Conservation (phyloP, 2,888 invertebrate species). For the Meteorus cinctellus region DNA sequence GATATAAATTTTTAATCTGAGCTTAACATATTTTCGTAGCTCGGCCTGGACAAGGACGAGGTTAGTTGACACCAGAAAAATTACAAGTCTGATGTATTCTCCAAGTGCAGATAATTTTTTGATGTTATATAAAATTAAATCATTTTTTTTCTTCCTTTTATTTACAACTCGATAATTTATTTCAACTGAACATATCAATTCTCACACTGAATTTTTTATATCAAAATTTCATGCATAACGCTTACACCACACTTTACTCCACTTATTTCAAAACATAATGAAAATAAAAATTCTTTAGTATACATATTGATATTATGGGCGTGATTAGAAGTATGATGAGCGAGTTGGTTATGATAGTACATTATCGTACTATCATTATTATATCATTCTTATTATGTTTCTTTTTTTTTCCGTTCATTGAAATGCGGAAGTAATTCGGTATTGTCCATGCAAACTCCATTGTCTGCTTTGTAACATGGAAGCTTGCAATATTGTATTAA, state of each 20-base stretch:
- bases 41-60: constrained; percentile 95
- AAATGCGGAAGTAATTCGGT: background rate
- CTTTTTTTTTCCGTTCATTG: background rate
- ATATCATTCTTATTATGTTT: background rate
- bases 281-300: background rate
- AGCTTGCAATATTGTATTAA: background rate
- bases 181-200: constrained; percentile 44
- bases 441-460: background rate
- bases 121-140: constrained; percentile 28
- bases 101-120: constrained; percentile 47
- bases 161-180: background rate
- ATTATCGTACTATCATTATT: background rate
- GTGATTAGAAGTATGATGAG: background rate
- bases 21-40: constrained; percentile 81
- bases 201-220: constrained; percentile 71
- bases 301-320: constrained; percentile 2
- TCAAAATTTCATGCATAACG: constrained; percentile 28
- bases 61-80: constrained; percentile 74
- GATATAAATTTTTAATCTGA: constrained; percentile 66
- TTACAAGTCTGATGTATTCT: constrained; percentile 64
- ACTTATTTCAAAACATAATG: background rate
- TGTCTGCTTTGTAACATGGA: background rate
- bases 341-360: background rate
- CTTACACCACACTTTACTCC: constrained; percentile 26
- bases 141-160: constrained; percentile 72